Evolutionary conservation across 2,888 invertebrate genomes (phyloP).

Genomic region (Drosophila leonis): DNA sequence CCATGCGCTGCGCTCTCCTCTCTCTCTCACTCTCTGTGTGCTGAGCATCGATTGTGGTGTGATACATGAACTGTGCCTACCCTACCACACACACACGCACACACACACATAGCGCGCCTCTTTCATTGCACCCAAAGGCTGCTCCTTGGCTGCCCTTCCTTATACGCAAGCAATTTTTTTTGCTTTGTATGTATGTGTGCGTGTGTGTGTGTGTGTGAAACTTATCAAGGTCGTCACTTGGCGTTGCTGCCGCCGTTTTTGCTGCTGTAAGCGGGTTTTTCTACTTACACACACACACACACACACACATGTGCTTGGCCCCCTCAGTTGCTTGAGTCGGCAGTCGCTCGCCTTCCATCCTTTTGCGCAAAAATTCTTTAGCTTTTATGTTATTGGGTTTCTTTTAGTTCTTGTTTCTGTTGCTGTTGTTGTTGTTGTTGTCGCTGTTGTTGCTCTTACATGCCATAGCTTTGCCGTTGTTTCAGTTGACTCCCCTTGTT

Average conservation of each 20-base stretch:
- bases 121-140: constrained; percentile 31
- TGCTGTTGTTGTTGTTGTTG: constrained; percentile 3
- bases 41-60: constrained; percentile 62
- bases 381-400: constrained; percentile 82
- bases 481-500: constrained; percentile 32
- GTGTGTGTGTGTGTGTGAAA: constrained; percentile 55
- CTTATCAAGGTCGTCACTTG: constrained; percentile 84
- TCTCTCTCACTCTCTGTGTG: constrained; percentile 35
- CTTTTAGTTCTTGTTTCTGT: constrained; percentile 40
- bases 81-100: constrained; percentile 2
- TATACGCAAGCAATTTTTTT: constrained; percentile 56
- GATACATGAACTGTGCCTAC: constrained; percentile 27
- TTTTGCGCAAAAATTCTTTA: constrained; percentile 76
- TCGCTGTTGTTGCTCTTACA: constrained; percentile 13
- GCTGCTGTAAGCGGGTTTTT: constrained; percentile 81
- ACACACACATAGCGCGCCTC: constrained; percentile 8
- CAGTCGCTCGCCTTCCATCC: constrained; percentile 70
- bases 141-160: constrained; percentile 61
- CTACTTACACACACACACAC: constrained; percentile 62
- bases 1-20: constrained; percentile 40
- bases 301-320: constrained; percentile 20
- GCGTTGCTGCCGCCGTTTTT: constrained; percentile 68
- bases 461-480: constrained; percentile 29
- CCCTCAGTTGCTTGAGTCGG: constrained; percentile 34
- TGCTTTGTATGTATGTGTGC: constrained; percentile 9